Evolutionary conservation across 2,113 vertebrate genomes (phyloP), one percentile per base, ranked within the genome.

Genomic region (Mixornis gularis): DNA sequence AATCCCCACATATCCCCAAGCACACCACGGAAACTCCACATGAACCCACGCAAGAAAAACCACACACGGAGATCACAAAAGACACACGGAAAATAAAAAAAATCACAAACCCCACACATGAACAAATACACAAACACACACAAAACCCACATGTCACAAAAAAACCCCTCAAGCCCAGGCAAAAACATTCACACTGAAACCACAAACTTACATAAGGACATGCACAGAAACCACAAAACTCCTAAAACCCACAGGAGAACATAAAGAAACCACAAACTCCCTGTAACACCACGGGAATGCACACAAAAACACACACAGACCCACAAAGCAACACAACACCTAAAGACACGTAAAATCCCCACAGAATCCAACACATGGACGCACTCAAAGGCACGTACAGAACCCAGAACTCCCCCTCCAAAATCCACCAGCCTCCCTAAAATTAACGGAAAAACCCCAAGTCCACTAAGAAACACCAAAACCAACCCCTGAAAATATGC

Each of bases 401-500:
- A 60, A 40, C 10, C 3, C 19, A 40, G 12, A 44, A n/a, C 4
- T 18, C 0, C 9, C 12, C 9, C 12, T 38, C 0, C 32, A 17
- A 32, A 64, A 10, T 21, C 9, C 43, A 51, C 9, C 29, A 34
- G 63, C 3, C 6, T 27, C 5, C 6, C 20, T 30, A 60, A 41
- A 74, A 53, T 6, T 7, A 59, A 29, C 12, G 29, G 8, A 40
- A 30, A 73, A 49, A 13, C 46, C 7, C 22, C n/a, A 40, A 74
- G 34, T 2, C 17, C 34, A 52, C 20, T 29, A 60, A 44, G 25
- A 14, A 27, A n/a, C 29, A 51, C n/a, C 24, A 74, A 68, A 52
- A 34, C 4, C 5, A 25, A 22, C 6, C 1, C 10, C 6, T 12
- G 10, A 26, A 74, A 46, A 40, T 1, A 34, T 0, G 1, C 7